Conservation (phyloP, 2,113 vertebrate genomes). For the Ictidomys tridecemlineatus region DNA sequence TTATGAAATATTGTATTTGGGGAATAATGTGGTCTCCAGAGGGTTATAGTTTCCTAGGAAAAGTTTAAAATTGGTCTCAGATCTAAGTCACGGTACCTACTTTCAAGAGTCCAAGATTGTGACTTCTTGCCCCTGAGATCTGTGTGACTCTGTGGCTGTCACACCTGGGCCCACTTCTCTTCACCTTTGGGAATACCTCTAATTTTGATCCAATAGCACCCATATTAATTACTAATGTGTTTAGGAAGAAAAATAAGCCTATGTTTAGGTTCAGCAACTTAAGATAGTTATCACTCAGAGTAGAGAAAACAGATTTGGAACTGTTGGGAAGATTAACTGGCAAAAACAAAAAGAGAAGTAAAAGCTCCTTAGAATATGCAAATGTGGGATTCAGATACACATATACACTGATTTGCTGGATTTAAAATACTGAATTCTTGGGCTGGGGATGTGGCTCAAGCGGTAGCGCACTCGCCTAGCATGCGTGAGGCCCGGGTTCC, state of each 20-base stretch:
- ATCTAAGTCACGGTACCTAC: neutral
- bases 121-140: neutral
- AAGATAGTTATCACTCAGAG: neutral
- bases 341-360: neutral
- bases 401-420: neutral
- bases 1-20: neutral
- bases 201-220: neutral
- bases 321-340: neutral
- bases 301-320: slow-evolving; percentile 5
- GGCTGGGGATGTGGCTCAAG: too few relatives aligned
- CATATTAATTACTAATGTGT: neutral
- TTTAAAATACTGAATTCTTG: neutral
- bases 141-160: neutral
- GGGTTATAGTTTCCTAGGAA: neutral
- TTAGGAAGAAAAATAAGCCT: neutral
- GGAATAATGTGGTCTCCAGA: neutral
- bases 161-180: neutral
- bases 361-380: neutral
- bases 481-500: too few relatives aligned
- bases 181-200: neutral
- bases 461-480: too few relatives aligned
- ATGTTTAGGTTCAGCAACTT: neutral
- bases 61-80: neutral
- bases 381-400: neutral
- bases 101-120: neutral